Percentiles rank a stretch among this genome's conserved stretches.
Conservation (phyloP, 2,888 invertebrate species). For the Pharmacophagus antenor region DNA sequence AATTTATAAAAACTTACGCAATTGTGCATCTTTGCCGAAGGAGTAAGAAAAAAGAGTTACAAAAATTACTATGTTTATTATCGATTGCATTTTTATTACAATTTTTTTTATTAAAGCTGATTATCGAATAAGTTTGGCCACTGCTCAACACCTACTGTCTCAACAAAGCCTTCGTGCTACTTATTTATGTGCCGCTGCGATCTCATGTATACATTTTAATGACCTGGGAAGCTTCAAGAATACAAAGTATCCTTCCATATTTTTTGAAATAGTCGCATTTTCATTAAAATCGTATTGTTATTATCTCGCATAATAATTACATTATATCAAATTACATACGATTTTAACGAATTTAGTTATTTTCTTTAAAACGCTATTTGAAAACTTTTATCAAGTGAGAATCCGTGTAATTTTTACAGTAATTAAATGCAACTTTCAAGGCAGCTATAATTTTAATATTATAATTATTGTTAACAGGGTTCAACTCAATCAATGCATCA, state of each 20-base stretch:
- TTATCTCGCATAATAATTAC: background rate
- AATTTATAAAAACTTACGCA: conserved; percentile 66
- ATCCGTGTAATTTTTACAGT: background rate
- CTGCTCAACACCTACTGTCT: conserved; percentile 58
- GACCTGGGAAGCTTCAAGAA: conserved; percentile 29
- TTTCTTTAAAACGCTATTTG: background rate
- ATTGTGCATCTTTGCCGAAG: conserved; percentile 45
- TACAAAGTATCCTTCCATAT: background rate
- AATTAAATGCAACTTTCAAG: background rate
- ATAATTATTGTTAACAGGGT: background rate
- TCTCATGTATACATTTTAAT: conserved; percentile 20
- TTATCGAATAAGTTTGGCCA: conserved; percentile 41
- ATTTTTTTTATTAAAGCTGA: conserved; percentile 23
- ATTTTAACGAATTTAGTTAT: background rate
- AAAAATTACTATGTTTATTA: conserved; percentile 49
- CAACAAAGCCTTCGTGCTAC: conserved; percentile 40
- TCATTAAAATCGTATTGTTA: background rate
- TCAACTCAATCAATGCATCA: background rate
- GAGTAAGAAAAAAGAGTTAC: conserved; percentile 39
- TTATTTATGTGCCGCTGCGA: conserved; percentile 52
- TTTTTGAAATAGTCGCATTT: background rate
- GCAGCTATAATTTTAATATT: background rate
- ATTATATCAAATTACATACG: background rate
- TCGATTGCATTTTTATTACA: conserved; percentile 46
- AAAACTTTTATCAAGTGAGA: background rate